Evolutionary conservation across 2,797 vertebrate species (phyloP).

Genomic region (Lemur catta): DNA sequence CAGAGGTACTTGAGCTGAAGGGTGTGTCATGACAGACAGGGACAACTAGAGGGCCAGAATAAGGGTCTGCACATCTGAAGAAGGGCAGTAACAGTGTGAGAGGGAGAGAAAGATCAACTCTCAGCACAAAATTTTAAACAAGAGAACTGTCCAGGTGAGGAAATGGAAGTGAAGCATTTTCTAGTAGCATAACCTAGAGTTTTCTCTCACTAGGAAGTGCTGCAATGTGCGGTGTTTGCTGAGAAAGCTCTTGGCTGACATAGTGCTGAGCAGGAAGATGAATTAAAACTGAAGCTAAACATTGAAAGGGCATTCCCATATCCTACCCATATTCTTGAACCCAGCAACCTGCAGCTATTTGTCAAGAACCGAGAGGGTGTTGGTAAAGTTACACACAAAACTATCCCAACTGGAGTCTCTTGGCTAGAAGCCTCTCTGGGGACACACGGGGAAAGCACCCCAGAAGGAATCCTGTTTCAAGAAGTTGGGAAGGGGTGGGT

Average conservation of each 20-base stretch:
- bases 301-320: background rate
- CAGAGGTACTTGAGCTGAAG: background rate
- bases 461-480: constrained; percentile 7
- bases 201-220: background rate
- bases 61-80: background rate
- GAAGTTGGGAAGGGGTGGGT: background rate
- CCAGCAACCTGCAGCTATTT: background rate
- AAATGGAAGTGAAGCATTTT: background rate
- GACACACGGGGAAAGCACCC: background rate
- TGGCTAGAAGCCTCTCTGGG: constrained; percentile 41
- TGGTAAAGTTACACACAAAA: background rate
- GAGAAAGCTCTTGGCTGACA: constrained; percentile 30
- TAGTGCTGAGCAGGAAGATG: constrained; percentile 18
- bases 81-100: background rate
- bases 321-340: background rate
- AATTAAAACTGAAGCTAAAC: constrained; percentile 34
- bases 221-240: background rate
- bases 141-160: constrained; percentile 31
- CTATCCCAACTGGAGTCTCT: constrained; percentile 36
- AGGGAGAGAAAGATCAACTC: background rate
- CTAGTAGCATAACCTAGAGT: background rate
- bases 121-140: constrained; percentile 25
- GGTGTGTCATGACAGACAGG: background rate
- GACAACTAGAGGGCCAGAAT: background rate
- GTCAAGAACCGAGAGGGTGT: constrained; percentile 16